These are phyloP conservation scores for Ploceus nigricollis DNA, from an alignment of 2,113 vertebrate genomes.

Conservation along the genomic window DNA sequence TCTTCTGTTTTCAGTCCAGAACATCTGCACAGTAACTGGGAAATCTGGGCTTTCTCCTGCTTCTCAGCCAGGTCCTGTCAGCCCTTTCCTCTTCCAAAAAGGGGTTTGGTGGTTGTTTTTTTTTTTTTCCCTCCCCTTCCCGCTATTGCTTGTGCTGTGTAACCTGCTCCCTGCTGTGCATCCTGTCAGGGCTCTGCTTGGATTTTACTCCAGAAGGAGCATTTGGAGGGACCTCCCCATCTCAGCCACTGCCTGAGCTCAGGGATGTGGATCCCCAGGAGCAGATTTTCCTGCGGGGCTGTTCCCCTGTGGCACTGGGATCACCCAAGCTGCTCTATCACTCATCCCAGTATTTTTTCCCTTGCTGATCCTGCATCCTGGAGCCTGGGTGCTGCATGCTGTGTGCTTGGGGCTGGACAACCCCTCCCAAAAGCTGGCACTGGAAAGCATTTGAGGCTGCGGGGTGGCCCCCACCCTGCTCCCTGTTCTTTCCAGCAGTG, in stretches of 20 bases:
- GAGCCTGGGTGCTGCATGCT: neutral
- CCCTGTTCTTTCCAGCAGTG: neutral
- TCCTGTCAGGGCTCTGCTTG: neutral
- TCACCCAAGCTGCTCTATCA: neutral
- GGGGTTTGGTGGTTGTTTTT: neutral
- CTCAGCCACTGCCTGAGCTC: neutral
- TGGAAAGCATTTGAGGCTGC: neutral
- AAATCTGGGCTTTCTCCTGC: constrained; percentile 50
- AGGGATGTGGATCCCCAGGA: fast-evolving
- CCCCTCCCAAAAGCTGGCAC: neutral
- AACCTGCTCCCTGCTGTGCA: constrained; percentile 14
- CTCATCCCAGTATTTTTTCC: neutral
- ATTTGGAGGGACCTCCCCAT: neutral
- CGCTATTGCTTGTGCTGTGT: neutral
- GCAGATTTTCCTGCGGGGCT: neutral
- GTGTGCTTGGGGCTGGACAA: neutral
- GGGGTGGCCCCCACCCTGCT: neutral
- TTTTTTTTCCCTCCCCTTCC: neutral
- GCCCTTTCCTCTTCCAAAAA: constrained; percentile 46
- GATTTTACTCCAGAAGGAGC: neutral
- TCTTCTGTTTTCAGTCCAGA: constrained; percentile 50
- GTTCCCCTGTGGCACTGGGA: neutral
- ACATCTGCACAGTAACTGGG: constrained; percentile 64
- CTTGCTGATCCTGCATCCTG: neutral
- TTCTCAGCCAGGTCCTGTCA: constrained; percentile 64